A percentile compares a stretch with the other conserved stretches of the same genome.
These are phyloP conservation scores for Mycteria americana DNA, from an alignment of 2,797 vertebrate genomes.

Conservation along the genomic window DNA sequence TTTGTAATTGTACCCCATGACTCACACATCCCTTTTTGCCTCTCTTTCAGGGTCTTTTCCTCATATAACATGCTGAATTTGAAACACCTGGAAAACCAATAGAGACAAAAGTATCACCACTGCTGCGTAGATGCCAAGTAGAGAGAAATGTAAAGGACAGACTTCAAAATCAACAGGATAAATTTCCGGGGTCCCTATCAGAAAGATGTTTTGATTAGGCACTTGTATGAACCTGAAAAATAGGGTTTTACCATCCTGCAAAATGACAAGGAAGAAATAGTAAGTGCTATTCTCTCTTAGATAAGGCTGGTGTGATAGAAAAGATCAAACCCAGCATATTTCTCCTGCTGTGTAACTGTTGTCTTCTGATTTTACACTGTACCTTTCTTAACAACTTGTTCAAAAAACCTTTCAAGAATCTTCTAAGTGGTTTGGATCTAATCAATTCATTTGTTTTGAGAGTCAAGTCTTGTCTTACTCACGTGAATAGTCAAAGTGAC, in stretches of 20 bases:
- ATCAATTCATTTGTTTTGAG: background rate
- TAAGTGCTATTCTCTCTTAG: background rate
- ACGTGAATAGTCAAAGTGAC: background rate
- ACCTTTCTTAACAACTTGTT: background rate
- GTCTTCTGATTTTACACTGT: background rate
- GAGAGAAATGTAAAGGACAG: background rate
- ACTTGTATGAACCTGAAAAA: background rate
- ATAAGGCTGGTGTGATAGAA: background rate
- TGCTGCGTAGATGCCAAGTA: too few species aligned
- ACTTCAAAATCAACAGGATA: background rate
- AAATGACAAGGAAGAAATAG: background rate
- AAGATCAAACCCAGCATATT: background rate
- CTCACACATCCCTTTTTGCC: background rate
- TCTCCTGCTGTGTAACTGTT: background rate
- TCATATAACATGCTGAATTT: background rate
- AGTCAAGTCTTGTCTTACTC: background rate
- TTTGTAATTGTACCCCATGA: background rate
- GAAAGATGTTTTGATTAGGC: background rate
- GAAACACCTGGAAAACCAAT: background rate
- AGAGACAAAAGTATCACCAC: background rate
- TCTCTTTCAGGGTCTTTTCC: background rate
- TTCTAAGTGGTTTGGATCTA: background rate
- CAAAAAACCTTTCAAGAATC: background rate
- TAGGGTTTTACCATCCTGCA: background rate
- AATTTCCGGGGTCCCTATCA: background rate